phyloP scores from a whole-genome alignment of 1,140 invertebrate species.

The Solenopsis fugax region DNA sequence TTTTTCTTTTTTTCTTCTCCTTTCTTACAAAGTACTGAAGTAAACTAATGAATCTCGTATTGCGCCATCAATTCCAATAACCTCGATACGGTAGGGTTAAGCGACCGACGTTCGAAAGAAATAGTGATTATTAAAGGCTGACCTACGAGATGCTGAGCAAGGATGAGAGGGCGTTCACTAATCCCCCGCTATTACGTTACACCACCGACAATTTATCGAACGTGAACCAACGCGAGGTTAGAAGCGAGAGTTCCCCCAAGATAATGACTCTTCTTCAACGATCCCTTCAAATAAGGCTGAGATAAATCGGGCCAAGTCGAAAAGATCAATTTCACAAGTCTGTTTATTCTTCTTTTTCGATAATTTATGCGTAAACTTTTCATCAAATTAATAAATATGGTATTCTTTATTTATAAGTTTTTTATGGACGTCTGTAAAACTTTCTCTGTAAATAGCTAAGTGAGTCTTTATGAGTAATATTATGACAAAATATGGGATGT shows the following conservation, averaged over 20 bases:
- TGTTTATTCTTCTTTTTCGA: slow-evolving; percentile 27
- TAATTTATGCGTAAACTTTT: slow-evolving; percentile 4
- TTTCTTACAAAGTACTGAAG: slow-evolving; percentile 2
- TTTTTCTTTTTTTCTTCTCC: neutral
- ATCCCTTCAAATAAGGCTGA: slow-evolving; percentile 58
- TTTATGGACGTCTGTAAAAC: neutral
- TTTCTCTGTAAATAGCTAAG: neutral
- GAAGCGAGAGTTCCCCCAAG: slow-evolving; percentile 69
- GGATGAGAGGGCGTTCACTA: slow-evolving; percentile 68
- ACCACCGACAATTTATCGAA: slow-evolving; percentile 75
- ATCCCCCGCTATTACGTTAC: slow-evolving; percentile 76
- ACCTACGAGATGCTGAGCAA: slow-evolving; percentile 64
- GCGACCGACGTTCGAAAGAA: slow-evolving; percentile 61
- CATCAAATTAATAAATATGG: neutral
- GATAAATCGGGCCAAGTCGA: slow-evolving; percentile 56
- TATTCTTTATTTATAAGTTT: slow-evolving; percentile 1
- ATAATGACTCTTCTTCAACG: slow-evolving; percentile 75
- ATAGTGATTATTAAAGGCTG: slow-evolving; percentile 70
- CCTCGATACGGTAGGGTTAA: slow-evolving; percentile 65
- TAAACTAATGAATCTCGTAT: slow-evolving; percentile 51
- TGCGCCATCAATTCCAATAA: slow-evolving; percentile 65
- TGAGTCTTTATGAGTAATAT: neutral
- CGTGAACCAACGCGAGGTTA: slow-evolving; percentile 71
- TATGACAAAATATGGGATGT: neutral
- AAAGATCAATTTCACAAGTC: slow-evolving; percentile 52